Evolutionary conservation across 2,888 invertebrate species (phyloP), one percentile per base, ranked within the genome.

Genomic region (Yponomeuta evonymella): DNA sequence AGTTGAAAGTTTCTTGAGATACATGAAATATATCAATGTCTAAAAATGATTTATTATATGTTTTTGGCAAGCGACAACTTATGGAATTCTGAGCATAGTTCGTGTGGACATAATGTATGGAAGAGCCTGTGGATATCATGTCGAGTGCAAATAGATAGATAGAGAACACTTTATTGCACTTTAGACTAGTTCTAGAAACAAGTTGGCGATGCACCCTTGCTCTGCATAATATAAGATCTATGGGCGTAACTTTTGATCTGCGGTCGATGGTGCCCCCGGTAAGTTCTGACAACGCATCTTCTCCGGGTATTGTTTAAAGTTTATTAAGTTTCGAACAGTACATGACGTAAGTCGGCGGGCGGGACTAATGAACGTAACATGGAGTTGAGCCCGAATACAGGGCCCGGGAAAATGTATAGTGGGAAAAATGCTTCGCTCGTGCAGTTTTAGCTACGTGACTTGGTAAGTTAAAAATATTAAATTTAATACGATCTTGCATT

Each of bases 251-350:
- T 58, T 58, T 58, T 58, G 51, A 58, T 3, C 15, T 58, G 51
- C 15, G 51, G 51, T 15, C 15, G 67, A 23, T 12, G 12, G 67
- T 67, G 36, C 33, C 51, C 51, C 51, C 15, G 62, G 36, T 4
- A 87, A 89, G 80, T 89, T 89, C 87, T 88, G 90, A 89, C 89
- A 89, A 87, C 88, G 85, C 85, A 87, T 89, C 87, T 87, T 85
- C 85, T 78, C 79, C 43, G 81, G 79, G 84, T 86, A 87, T 88
- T 90, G 88, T 90, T 89, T 87, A 86, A 89, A 90, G 87, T 90
- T 90, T 87, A 88, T 87, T 86, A 88, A 89, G 88, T 90, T 89
- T 62, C 74, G 83, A 88, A 89, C 87, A 86, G 86, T 76, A 85
- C 82, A 83, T 83, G 86, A 86, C 84, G 83, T 87, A 84, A 87